Evolutionary conservation across 53 echinoderm and acorn worm genomes (phyloP).

Genomic region (Holothuria scabra): DNA sequence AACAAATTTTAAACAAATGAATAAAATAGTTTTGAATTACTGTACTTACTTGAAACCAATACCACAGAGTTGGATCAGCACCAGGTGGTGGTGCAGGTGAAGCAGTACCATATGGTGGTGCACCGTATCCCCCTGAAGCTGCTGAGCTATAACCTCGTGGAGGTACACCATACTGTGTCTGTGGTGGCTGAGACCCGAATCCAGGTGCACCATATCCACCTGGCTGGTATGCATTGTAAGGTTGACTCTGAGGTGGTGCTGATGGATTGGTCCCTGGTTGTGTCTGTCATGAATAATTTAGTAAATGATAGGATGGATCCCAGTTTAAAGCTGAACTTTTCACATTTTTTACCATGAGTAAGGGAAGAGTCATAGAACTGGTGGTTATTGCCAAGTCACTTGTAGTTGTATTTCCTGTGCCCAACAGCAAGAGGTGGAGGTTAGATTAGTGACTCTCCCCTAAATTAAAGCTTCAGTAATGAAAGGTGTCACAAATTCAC

Average conservation of each 20-base stretch:
- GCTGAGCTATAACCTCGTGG: neutral
- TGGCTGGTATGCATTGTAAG: neutral
- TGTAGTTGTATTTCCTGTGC: no score
- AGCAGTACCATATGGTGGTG: conserved; percentile 50
- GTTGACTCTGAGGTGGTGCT: conserved; percentile 5
- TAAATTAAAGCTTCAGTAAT: no score
- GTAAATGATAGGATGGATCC: neutral
- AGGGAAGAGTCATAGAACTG: no score
- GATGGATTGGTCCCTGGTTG: neutral
- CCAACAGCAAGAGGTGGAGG: no score
- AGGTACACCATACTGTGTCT: neutral
- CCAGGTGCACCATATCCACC: conserved; percentile 1
- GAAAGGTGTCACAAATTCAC: no score
- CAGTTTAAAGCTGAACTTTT: no score
- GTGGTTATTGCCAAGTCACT: no score
- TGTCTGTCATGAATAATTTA: neutral
- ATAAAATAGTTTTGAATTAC: no score
- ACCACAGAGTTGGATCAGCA: conserved; percentile 83
- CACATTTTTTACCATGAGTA: no score
- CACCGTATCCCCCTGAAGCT: neutral
- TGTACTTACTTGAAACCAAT: conserved; percentile 83
- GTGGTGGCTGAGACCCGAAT: conserved; percentile 1
- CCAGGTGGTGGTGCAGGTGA: conserved; percentile 68
- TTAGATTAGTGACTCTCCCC: no score
- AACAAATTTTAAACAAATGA: no score